These are phyloP conservation scores for Chrysochloris asiatica DNA, from an alignment of 2,113 vertebrate genomes.

Conservation along the genomic window DNA sequence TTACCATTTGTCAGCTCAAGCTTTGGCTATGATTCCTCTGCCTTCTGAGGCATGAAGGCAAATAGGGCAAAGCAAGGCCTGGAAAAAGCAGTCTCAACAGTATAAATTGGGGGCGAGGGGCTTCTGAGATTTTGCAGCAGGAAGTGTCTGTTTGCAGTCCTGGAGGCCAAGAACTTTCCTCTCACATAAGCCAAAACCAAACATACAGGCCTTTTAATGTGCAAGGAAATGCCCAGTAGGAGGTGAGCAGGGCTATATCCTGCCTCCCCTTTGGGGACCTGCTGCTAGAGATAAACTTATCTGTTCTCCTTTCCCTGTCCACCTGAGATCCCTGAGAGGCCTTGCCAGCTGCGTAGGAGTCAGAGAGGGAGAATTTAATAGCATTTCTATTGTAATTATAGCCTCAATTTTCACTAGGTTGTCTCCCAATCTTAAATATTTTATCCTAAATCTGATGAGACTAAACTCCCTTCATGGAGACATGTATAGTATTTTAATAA, in stretches of 20 bases:
- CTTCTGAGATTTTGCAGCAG: conserved; percentile 21
- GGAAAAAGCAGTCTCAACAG: background rate
- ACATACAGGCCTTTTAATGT: background rate
- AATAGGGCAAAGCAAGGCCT: conserved; percentile 34
- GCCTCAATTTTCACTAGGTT: conserved; percentile 9
- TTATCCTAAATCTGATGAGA: background rate
- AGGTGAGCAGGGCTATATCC: background rate
- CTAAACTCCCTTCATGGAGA: background rate
- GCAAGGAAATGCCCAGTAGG: background rate
- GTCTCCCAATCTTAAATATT: conserved; percentile 24
- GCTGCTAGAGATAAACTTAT: background rate
- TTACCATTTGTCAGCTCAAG: conserved; percentile 66
- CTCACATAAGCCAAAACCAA: background rate
- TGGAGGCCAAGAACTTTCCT: background rate
- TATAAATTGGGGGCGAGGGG: background rate
- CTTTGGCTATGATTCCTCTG: conserved; percentile 25
- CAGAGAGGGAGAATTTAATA: background rate
- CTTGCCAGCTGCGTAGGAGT: background rate
- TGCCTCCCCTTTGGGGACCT: background rate
- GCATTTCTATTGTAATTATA: background rate
- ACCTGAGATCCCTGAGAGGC: background rate
- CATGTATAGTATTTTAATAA: background rate
- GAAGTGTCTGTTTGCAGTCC: background rate
- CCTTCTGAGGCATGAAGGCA: conserved; percentile 68
- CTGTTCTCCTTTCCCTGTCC: background rate